A percentile compares a stretch with the other conserved stretches of the same genome.
Conservation (phyloP, 1,140 invertebrate species). For the Pseudomyrmex sp. region DNA sequence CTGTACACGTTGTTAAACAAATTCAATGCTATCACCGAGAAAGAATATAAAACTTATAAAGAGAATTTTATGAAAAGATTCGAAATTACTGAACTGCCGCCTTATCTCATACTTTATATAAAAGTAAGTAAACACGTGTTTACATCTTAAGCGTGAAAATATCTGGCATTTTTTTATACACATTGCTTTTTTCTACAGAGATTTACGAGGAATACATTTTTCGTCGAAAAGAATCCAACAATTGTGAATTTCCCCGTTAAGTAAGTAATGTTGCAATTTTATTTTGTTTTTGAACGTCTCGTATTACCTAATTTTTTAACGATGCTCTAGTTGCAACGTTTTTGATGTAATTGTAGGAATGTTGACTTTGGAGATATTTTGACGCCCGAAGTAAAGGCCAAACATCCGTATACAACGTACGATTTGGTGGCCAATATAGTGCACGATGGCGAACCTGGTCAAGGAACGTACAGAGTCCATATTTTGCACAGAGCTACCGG, state of each 20-base stretch:
- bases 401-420: constrained; percentile 94
- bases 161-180: constrained; percentile 14
- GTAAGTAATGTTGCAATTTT: constrained; percentile 87
- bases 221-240: constrained; percentile 99
- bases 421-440: constrained; percentile 99
- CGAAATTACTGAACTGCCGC: constrained; percentile 97
- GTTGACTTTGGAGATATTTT: constrained; percentile 99
- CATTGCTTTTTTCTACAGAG: constrained; percentile 86
- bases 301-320: constrained; percentile 41
- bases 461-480: constrained; percentile 98
- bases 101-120: constrained; percentile 99
- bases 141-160: not conserved
- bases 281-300: not conserved
- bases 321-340: constrained; percentile 18
- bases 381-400: constrained; percentile 92
- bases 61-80: constrained; percentile 99
- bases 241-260: constrained; percentile 99
- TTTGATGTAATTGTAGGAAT: constrained; percentile 88
- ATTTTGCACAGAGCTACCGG: constrained; percentile 96
- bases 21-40: constrained; percentile 97
- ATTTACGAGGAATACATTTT: constrained; percentile 99
- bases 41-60: constrained; percentile 99
- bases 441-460: constrained; percentile 98
- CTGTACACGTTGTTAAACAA: constrained; percentile 96
- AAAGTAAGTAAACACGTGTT: constrained; percentile 87